Evolutionary conservation across 2,888 invertebrate species (phyloP), one percentile per base, ranked within the genome.

Genomic region (Caenorhabditis macrosperma): DNA sequence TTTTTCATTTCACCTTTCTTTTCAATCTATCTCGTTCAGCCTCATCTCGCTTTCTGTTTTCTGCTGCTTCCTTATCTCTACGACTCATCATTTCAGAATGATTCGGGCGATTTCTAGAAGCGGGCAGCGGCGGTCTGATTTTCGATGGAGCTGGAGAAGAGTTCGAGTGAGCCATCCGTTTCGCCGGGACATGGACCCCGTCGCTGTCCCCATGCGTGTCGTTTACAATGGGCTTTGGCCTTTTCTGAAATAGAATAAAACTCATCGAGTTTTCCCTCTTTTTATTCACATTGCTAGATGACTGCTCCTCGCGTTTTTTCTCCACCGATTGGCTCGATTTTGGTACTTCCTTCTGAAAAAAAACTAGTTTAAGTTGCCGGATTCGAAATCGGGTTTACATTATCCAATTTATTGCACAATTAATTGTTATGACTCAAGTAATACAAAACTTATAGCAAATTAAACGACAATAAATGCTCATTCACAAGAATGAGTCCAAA

Each of bases 111-210:
- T 12, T 12, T 64, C 33, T 50, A 24, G 20, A 15, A 28, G 28
- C 26, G 41, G 30, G 60, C 22, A 24, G 3, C 9, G 10, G 15
- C 15, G 20, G 24, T 7, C 22, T 7, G 24, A n/a, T 22, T 17
- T 17, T 60, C 3, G 75, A 38, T 7, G 66, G 41, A 9, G 15
- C 46, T 1, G 59, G 59, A 24, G 30, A 28, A 6, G 75, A 66
- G 17, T 33, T 54, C 2, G 50, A 24, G 30, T 75, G 75, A 3
- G 75, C 75, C 41, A 52, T 66, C 44, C 75, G 26, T 24, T 75
- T 75, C 15, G 66, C 57, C 24, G 75, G 75, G n/a, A 66, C 44
- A 28, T 75, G 66, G 1, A 59, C 66, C 1, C 66, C 66, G 1
- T 60, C 72, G 28, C 38, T 22, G 17, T 63, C 38, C 9, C 33